Base-by-base conservation (phyloP, 2,797 vertebrate genomes). In the Schizopygopsis pylzovi region DNA sequence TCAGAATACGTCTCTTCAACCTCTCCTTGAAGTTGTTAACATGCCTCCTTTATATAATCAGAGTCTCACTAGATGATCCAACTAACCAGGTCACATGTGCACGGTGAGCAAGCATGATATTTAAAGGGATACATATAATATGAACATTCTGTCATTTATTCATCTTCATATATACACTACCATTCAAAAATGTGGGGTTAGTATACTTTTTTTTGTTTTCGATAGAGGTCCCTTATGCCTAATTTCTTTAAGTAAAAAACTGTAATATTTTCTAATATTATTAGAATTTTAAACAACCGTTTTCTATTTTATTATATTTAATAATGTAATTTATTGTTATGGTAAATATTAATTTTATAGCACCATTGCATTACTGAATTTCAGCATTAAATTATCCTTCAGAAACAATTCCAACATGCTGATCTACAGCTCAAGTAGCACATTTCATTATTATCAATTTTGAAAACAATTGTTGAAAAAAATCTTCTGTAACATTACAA, bases 1-100 rank as follows among this genome's bases (percentile, higher is more conserved):
- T 97, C 89, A 95, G 96, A 90, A 96, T 97, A 87, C 95, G 96
- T 84, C 91, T 97, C 89, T 96, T 97, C 92, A 96, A 96, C 92
- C 95, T 96, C 86, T 95, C 94, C 2, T 90, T 97, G 91, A 96
- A 97, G 93, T 92, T 97, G 77, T 94, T 97, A 90, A 97, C 95
- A 90, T 97, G 96, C 80, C 94, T 87, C 67, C 95, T 97, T 77
- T 97, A 96, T 91, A 95, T 96, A 15, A 22, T 96, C 81, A 93
- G 96, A 90, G 96, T 97, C 41, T 93, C 91, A 67, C 90, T 97
- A 88, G 96, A 96, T 16, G 85, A 93, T 84, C 92, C 94, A 16
- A 82, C 84, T 20, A 84, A 82, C 4, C 90, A 93, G 84, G 88
- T 88, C 83, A 88, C 89, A 33, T 90, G 84, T 15, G 90, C 73